These are phyloP conservation scores for Pachycephala philippinensis DNA, from an alignment of 2,113 vertebrate genomes.

Conservation along the genomic window DNA sequence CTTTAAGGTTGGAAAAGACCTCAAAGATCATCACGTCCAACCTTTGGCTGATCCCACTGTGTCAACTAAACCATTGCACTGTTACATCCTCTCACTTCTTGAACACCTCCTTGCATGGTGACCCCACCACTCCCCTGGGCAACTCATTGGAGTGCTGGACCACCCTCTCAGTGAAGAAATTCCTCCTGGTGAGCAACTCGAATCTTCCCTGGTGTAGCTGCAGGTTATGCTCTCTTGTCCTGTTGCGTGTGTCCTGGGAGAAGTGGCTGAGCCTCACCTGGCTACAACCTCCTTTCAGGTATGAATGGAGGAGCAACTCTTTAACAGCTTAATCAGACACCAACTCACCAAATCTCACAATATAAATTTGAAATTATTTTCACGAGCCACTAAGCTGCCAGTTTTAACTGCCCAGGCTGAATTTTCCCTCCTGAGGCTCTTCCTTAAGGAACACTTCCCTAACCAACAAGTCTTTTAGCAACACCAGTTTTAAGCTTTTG, in stretches of 20 bases:
- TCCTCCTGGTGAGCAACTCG: not conserved
- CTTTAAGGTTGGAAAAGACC: not conserved
- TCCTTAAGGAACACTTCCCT: not conserved
- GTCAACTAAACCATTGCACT: not conserved
- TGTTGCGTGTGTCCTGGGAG: not conserved
- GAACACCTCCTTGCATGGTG: too few species aligned
- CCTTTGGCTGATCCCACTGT: not conserved
- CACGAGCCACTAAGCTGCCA: not conserved
- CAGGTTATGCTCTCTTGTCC: not conserved
- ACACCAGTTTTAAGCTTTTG: not conserved
- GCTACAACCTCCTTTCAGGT: not conserved
- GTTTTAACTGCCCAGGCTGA: not conserved
- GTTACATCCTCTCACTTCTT: not conserved
- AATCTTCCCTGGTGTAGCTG: not conserved
- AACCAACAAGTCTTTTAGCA: not conserved
- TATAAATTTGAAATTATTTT: not conserved
- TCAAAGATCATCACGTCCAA: not conserved
- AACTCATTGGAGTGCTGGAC: accelerated
- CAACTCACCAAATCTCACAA: not conserved
- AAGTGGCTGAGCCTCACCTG: not conserved
- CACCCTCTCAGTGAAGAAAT: not conserved
- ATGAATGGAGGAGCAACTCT: not conserved
- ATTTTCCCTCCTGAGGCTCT: not conserved
- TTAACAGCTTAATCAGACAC: not conserved
- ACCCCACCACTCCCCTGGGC: not conserved